A percentile compares a stretch with the other conserved stretches of the same genome.
Evolutionary conservation across 2,113 vertebrate genomes (phyloP).

Genomic region (Phylloscopus whistleri): DNA sequence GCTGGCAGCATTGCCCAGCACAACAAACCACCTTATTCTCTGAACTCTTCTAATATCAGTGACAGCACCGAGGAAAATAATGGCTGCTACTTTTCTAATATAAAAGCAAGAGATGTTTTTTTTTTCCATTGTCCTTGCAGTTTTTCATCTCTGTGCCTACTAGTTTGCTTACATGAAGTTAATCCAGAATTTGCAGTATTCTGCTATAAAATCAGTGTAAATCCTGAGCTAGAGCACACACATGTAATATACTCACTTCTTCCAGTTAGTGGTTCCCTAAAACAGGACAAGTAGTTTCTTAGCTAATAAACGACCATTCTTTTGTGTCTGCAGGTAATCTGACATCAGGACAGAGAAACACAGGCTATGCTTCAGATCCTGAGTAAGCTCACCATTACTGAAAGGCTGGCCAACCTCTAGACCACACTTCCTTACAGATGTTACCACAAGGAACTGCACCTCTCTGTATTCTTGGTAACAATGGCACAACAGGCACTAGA

Average conservation of each 20-base stretch:
- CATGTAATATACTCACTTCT: background rate
- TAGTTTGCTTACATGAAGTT: background rate
- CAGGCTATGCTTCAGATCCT: background rate
- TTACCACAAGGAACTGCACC: background rate
- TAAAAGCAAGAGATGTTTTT: fast-evolving
- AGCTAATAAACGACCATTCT: background rate
- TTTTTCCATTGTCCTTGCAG: background rate
- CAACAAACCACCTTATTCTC: background rate
- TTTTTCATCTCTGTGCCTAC: background rate
- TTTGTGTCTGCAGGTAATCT: background rate
- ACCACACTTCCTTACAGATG: background rate
- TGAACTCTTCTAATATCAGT: background rate
- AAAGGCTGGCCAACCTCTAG: background rate
- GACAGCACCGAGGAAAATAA: background rate
- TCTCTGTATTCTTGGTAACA: background rate
- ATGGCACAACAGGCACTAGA: background rate
- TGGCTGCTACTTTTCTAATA: background rate
- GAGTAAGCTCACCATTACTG: background rate
- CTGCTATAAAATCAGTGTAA: background rate
- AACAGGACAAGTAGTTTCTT: background rate
- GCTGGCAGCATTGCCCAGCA: background rate
- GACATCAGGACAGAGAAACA: background rate
- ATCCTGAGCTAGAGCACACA: background rate
- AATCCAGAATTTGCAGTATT: background rate
- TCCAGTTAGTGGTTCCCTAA: background rate